phyloP scores from a whole-genome alignment of 2,888 invertebrate species.

The Tryphoninae sp. region DNA sequence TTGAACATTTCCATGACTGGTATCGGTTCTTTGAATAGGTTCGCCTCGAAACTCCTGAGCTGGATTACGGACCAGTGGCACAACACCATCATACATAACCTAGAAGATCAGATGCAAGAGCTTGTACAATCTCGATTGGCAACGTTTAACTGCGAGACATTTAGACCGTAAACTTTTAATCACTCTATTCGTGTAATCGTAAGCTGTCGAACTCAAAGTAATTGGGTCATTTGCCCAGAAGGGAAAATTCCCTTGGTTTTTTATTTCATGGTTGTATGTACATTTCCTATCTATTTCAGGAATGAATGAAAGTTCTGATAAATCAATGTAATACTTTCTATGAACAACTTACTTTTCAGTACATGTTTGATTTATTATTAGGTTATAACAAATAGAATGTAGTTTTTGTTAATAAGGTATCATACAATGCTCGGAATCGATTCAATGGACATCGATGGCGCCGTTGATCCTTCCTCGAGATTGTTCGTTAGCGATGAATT shows the following conservation, averaged over 20 bases:
- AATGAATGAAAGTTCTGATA: too few relatives aligned
- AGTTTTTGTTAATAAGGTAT: not conserved
- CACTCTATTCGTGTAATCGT: constrained; percentile 4
- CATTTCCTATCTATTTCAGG: too few relatives aligned
- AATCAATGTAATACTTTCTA: too few relatives aligned
- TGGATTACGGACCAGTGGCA: constrained; percentile 65
- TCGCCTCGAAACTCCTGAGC: constrained; percentile 63
- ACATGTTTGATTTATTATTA: too few relatives aligned
- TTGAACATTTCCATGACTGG: constrained; percentile 66
- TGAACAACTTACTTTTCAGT: too few relatives aligned
- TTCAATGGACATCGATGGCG: not conserved
- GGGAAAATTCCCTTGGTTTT: too few relatives aligned
- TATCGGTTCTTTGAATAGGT: constrained; percentile 60
- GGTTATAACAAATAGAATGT: too few relatives aligned
- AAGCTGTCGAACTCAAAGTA: too few relatives aligned
- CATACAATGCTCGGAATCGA: constrained; percentile 10
- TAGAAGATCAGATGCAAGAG: constrained; percentile 54
- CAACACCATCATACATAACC: constrained; percentile 55
- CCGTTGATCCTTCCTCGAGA: not conserved
- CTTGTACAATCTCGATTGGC: constrained; percentile 47
- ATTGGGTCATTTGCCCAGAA: too few relatives aligned
- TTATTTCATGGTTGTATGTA: too few relatives aligned
- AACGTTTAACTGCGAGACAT: constrained; percentile 67
- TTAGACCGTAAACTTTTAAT: constrained; percentile 55
- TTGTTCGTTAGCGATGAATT: not conserved